A percentile compares a stretch with the other conserved stretches of the same genome.
Evolutionary conservation across 2,888 invertebrate species (phyloP).

Genomic region (Macrosiphum euphorbiae): DNA sequence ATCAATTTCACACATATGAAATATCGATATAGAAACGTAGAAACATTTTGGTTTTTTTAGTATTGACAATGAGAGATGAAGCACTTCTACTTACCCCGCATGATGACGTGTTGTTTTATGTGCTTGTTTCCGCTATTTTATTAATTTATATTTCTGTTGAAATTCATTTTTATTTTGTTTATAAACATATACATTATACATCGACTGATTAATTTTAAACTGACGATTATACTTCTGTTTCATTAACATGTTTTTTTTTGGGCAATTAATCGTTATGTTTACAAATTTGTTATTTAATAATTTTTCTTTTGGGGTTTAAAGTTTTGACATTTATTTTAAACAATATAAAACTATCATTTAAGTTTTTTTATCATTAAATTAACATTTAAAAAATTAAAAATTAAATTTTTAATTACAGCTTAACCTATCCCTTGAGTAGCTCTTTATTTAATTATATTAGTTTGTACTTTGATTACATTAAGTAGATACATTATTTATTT

Average conservation of each 20-base stretch:
- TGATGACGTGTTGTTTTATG: constrained; percentile 13
- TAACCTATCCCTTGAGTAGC: not conserved
- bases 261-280: not conserved
- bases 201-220: not conserved
- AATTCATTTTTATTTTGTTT: not conserved
- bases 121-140: not conserved
- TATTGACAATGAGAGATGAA: constrained; percentile 11
- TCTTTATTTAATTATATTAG: not conserved
- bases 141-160: not conserved
- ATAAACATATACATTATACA: not conserved
- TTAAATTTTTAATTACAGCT: not conserved
- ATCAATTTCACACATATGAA: too few species aligned
- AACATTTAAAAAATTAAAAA: not conserved
- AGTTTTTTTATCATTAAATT: not conserved
- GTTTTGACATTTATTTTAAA: not conserved
- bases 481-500: not conserved
- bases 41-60: not conserved
- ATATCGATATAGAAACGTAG: not conserved
- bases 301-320: not conserved
- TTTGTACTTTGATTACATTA: not conserved
- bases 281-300: not conserved
- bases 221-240: not conserved
- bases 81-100: not conserved
- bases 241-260: not conserved
- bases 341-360: not conserved